Evolutionary conservation across 2,113 vertebrate species (phyloP).

Genomic region (Eurypyga helias): DNA sequence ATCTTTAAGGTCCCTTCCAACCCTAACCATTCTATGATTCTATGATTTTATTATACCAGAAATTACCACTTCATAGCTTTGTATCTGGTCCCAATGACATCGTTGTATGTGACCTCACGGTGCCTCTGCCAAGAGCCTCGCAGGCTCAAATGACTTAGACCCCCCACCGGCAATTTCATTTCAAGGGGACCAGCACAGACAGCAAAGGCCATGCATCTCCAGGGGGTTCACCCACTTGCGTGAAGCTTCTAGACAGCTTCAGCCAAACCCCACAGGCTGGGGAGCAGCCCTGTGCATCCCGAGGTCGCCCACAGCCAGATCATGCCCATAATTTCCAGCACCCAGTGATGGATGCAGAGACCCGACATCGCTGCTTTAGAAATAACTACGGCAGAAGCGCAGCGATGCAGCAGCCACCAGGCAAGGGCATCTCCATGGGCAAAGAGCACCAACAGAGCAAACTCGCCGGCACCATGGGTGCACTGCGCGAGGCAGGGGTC

Average conservation of each 20-base stretch:
- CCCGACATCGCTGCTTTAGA: not conserved
- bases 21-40: no score
- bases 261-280: not conserved
- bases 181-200: not conserved
- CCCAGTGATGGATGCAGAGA: not conserved
- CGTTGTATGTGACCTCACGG: not conserved
- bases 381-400: not conserved
- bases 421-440: fast-evolving
- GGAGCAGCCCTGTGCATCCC: not conserved
- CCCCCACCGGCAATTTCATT: not conserved
- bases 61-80: constrained; percentile 40
- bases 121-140: not conserved
- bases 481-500: fast-evolving
- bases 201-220: not conserved
- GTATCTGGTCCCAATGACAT: not conserved
- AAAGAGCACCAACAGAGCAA: not conserved
- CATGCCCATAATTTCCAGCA: not conserved
- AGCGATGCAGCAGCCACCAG: fast-evolving
- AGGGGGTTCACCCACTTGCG: not conserved
- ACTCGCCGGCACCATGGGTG: fast-evolving
- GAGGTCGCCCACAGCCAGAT: not conserved
- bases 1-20: no score
- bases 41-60: constrained; percentile 37
- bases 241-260: not conserved
- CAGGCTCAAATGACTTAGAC: not conserved